These are phyloP conservation scores for Allobates femoralis DNA, from an alignment of 2,797 vertebrate genomes.

Conservation along the genomic window DNA sequence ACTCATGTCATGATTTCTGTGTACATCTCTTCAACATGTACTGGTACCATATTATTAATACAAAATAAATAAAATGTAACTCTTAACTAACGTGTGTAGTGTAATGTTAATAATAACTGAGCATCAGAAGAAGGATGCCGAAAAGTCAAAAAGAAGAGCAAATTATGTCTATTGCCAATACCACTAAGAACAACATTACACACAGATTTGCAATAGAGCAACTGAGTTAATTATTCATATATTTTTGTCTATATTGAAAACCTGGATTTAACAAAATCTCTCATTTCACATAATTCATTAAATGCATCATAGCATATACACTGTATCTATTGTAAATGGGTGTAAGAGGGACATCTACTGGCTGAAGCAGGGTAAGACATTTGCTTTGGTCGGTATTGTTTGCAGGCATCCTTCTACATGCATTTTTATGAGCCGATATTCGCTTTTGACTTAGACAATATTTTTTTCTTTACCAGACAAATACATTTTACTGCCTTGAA, in stretches of 20 bases:
- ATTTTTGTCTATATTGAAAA: not conserved
- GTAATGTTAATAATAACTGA: not conserved
- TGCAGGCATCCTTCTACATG: not conserved
- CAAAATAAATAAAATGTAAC: not conserved
- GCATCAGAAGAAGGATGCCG: not conserved
- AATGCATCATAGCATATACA: not conserved
- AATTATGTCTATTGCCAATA: not conserved
- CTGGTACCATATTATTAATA: not conserved
- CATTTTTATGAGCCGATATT: not conserved
- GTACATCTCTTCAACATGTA: not conserved
- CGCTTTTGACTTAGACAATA: conserved; percentile 7
- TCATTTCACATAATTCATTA: conserved; percentile 16
- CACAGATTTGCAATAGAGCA: not conserved
- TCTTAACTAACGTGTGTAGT: not conserved
- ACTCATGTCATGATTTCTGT: not conserved
- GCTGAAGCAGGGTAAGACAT: conserved; percentile 27
- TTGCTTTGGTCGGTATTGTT: not conserved
- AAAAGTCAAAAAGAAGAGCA: not conserved
- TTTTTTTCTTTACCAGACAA: conserved; percentile 1
- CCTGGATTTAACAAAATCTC: not conserved
- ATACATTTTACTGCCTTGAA: conserved; percentile 18
- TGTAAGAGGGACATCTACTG: conserved; percentile 56
- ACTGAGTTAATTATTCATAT: not conserved
- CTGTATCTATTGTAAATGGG: conserved; percentile 30
- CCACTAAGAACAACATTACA: not conserved